Base-by-base conservation (phyloP, 2,113 vertebrate genomes). In the Terrapene triunguis region DNA sequence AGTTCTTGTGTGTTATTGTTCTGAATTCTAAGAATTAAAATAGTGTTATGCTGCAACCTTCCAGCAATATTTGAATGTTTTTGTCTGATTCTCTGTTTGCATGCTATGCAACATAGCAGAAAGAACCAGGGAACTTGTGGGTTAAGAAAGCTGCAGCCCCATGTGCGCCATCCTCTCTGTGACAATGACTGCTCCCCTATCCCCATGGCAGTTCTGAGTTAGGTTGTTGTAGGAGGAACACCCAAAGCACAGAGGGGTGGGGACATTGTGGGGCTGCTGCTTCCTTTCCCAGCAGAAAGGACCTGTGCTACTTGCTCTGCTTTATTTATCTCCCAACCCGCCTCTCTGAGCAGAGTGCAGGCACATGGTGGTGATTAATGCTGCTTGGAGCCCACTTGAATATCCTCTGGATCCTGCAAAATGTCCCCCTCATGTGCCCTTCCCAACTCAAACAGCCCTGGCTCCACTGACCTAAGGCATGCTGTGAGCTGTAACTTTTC, bases 181-280 rank as follows among this genome's bases (percentile, higher is more conserved):
- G 85, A 48, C 76, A 69, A 94, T 51, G 21, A 69, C 47, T 95
- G 27, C 76, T 42, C 89, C 62, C 87, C 84, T 69, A 69, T 17
- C 72, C 82, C 85, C 44, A 62, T 10, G 17, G 53, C 44, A 84
- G 42, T 29, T 10, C 48, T 88, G 81, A 80, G 82, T 89, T 86
- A 76, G 16, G 59, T 35, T 29, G 80, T n/a, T 4, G 13, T 4
- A 82, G 48, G 10, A 84, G 29, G 13, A 88, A 85, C 0, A 0
- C 3, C 10, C 0, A 17, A 35, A 0, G 22, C 48, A 89, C n/a
- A 47, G 55, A 82, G 32, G 76, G 76, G 8, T 47, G 8, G 3
- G 74, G 54, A 50, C 8, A n/a, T 78, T 89, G 16, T 47, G 17
- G 24, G 13, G 57, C 78, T 79, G 19, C 48, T 86, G 27, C 12